Conservation (phyloP, 2,113 vertebrate genomes). For the Dascyllus trimaculatus region DNA sequence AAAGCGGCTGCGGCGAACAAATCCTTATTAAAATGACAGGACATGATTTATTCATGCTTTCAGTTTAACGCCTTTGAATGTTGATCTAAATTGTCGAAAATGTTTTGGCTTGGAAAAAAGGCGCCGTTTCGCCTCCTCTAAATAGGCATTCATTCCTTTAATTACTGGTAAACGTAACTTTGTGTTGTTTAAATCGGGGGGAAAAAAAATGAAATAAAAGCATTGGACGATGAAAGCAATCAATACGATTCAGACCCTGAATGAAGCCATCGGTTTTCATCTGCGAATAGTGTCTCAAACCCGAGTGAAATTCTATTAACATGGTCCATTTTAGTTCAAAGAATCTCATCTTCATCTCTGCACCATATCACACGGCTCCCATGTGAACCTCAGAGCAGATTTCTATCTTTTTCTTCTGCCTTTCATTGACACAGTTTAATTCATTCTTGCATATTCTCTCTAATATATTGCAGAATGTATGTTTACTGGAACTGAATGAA, state of each 20-base stretch:
- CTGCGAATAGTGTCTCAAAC: neutral
- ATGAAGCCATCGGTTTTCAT: neutral
- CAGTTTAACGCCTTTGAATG: constrained; percentile 7
- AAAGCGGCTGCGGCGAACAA: constrained; percentile 10
- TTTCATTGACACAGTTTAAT: too few species aligned
- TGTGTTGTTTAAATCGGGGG: neutral
- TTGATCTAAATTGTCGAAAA: neutral
- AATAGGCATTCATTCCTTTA: constrained; percentile 8
- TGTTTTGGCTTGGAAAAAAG: neutral
- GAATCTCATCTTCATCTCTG: neutral
- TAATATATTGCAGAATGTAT: neutral
- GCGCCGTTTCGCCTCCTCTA: neutral
- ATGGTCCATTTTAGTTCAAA: neutral
- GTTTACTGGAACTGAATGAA: neutral
- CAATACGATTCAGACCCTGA: neutral
- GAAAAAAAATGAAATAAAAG: neutral
- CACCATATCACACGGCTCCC: neutral
- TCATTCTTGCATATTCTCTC: neutral
- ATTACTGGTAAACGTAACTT: neutral
- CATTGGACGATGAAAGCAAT: constrained; percentile 1
- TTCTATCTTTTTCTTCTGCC: neutral
- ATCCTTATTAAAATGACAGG: constrained; percentile 25
- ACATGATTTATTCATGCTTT: constrained; percentile 4
- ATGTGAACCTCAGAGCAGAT: neutral
- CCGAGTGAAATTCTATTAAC: neutral